Percentiles rank a stretch among this genome's conserved stretches.
These are phyloP conservation scores for Perodicticus potto DNA, from an alignment of 2,797 vertebrate species.

Conservation along the genomic window DNA sequence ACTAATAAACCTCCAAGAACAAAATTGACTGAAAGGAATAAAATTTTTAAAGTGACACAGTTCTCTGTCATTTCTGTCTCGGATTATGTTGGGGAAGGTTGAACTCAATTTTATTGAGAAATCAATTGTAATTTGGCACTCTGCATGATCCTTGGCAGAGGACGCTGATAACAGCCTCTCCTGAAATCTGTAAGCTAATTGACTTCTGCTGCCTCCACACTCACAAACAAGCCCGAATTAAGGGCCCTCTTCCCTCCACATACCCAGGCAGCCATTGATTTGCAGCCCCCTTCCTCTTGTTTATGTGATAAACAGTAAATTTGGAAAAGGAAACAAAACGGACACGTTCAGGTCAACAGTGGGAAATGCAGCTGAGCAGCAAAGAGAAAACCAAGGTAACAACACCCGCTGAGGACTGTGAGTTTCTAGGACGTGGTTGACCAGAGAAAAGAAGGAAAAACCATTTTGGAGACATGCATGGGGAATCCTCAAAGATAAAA, in stretches of 20 bases:
- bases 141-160: slow-evolving; percentile 86
- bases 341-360: background rate
- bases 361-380: background rate
- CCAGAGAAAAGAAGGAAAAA: background rate
- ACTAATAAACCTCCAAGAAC: slow-evolving; percentile 84
- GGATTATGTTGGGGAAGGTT: slow-evolving; percentile 86
- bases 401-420: fast-evolving
- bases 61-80: slow-evolving; percentile 86
- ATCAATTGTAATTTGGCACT: slow-evolving; percentile 91
- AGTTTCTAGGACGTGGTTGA: background rate
- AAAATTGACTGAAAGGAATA: slow-evolving; percentile 86
- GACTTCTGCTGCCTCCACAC: slow-evolving; percentile 85
- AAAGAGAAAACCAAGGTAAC: slow-evolving; percentile 74
- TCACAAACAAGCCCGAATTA: slow-evolving; percentile 77
- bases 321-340: slow-evolving; percentile 72
- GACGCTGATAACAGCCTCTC: slow-evolving; percentile 85
- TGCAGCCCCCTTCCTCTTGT: slow-evolving; percentile 56
- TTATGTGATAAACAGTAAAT: slow-evolving; percentile 76
- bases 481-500: too few species aligned
- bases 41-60: slow-evolving; percentile 84
- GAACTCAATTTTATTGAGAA: slow-evolving; percentile 91
- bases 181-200: slow-evolving; percentile 87
- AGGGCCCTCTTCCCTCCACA: slow-evolving; percentile 76
- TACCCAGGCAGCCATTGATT: slow-evolving; percentile 44
- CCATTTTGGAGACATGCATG: too few species aligned